These are phyloP conservation scores for Brachyistius frenatus DNA, from an alignment of 2,113 vertebrate genomes.

Conservation along the genomic window DNA sequence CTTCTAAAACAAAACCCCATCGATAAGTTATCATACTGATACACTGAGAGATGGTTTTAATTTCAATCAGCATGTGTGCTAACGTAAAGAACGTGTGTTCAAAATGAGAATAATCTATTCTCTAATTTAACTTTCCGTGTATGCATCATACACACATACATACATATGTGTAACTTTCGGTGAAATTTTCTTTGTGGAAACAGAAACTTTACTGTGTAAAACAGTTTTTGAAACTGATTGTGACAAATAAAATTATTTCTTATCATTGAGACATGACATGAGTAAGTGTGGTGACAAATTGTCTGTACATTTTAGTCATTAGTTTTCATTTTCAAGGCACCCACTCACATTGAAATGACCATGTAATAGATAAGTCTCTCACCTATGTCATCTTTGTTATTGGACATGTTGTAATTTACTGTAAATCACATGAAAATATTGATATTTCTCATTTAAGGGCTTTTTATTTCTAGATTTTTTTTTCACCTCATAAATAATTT, in stretches of 20 bases:
- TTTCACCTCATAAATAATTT: not conserved
- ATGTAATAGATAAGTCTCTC: conserved; percentile 4
- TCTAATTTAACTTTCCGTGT: conserved; percentile 37
- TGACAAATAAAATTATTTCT: conserved; percentile 25
- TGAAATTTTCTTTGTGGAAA: conserved; percentile 61
- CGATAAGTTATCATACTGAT: conserved; percentile 80
- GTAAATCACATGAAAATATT: conserved; percentile 6
- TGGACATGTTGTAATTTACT: not conserved
- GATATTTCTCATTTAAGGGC: not conserved
- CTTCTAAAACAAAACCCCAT: conserved; percentile 41
- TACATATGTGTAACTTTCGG: conserved; percentile 19
- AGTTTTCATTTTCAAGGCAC: conserved; percentile 50
- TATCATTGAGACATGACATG: conserved; percentile 33
- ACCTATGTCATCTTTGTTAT: conserved; percentile 40
- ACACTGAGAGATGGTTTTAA: conserved; percentile 59
- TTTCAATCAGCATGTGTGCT: conserved; percentile 53
- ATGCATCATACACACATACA: conserved; percentile 61
- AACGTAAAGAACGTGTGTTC: conserved; percentile 55
- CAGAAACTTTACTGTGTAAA: conserved; percentile 65
- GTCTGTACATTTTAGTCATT: conserved; percentile 60
- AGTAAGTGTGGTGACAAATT: conserved; percentile 49
- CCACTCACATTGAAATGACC: conserved; percentile 16
- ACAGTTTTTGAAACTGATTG: conserved; percentile 38
- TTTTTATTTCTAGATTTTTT: not conserved
- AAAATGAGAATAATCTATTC: conserved; percentile 26